These are phyloP conservation scores for Eudyptes chrysolophus DNA, from an alignment of 2,113 vertebrate species.

Conservation along the genomic window DNA sequence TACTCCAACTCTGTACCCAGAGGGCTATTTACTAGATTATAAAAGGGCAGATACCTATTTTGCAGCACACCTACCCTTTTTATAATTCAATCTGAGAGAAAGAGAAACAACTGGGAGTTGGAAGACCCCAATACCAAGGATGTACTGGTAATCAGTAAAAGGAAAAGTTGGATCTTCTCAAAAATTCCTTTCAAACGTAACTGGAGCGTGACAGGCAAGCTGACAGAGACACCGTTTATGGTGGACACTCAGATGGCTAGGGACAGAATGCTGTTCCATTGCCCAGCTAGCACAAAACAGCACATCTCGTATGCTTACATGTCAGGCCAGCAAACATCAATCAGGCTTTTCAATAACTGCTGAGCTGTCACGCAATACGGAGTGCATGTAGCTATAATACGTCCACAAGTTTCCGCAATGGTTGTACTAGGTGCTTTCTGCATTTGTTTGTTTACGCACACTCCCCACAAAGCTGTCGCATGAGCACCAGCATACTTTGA, in stretches of 20 bases:
- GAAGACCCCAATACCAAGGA: neutral
- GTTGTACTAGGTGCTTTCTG: neutral
- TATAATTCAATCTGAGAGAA: neutral
- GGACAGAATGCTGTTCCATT: neutral
- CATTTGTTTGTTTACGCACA: neutral
- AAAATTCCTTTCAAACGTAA: neutral
- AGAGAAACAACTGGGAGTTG: neutral
- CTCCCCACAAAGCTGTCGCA: neutral
- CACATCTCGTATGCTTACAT: neutral
- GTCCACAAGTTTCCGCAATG: neutral
- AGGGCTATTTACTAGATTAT: neutral
- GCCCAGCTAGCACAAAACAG: neutral
- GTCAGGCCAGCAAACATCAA: slow-evolving; percentile 48
- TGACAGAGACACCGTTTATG: neutral
- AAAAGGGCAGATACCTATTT: neutral
- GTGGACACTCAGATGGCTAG: neutral
- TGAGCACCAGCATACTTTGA: neutral
- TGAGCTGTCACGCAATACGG: slow-evolving; percentile 48
- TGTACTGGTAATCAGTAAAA: neutral
- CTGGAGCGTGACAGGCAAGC: neutral
- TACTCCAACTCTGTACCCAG: neutral
- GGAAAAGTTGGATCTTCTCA: neutral
- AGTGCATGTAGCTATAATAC: neutral
- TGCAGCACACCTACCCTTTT: neutral
- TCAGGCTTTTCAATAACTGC: slow-evolving; percentile 47